Conservation (phyloP, 2,797 vertebrate species). For the Lacerta agilis region DNA sequence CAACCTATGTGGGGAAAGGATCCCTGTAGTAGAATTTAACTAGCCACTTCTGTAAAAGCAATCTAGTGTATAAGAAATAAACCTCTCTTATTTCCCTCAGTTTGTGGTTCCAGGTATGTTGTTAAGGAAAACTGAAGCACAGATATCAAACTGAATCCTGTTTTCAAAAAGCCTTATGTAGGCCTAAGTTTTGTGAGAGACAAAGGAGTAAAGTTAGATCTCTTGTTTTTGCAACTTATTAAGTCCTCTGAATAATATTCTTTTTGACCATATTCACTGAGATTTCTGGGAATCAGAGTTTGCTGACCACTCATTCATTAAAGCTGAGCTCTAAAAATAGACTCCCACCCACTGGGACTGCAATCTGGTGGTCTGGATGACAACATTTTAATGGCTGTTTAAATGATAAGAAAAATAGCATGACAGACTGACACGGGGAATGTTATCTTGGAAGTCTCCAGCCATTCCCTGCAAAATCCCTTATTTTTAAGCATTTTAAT, state of each 20-base stretch:
- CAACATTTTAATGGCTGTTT: slow-evolving; percentile 29
- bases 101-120: background rate
- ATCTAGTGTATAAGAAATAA: background rate
- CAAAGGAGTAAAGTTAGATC: background rate
- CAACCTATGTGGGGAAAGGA: too few species aligned
- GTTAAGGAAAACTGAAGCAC: background rate
- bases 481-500: background rate
- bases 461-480: background rate
- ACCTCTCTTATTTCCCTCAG: background rate
- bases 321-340: slow-evolving; percentile 19
- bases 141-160: background rate
- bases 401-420: slow-evolving; percentile 31
- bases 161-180: background rate
- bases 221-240: background rate
- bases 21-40: background rate
- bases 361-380: slow-evolving; percentile 23
- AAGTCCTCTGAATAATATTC: background rate
- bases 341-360: slow-evolving; percentile 13
- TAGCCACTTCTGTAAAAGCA: background rate
- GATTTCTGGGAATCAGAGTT: slow-evolving; percentile 21
- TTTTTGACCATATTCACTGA: background rate
- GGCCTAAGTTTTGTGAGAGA: background rate
- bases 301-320: slow-evolving; percentile 17
- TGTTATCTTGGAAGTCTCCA: slow-evolving; percentile 40
- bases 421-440: slow-evolving; percentile 1